These are phyloP conservation scores for Chaunax sp. DNA, from an alignment of 2,797 vertebrate genomes.

Conservation along the genomic window DNA sequence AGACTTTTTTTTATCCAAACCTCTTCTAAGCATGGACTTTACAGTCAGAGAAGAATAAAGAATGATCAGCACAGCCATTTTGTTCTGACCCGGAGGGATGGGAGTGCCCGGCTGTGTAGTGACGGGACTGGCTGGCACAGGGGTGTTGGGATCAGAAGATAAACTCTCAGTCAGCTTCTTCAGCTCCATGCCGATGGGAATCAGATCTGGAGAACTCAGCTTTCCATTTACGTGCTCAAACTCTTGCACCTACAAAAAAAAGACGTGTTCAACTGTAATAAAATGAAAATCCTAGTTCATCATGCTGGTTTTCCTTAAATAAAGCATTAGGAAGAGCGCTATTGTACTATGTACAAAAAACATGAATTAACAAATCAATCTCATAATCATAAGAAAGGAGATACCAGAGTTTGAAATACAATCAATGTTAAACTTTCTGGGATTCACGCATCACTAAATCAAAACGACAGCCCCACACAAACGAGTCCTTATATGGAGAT, in stretches of 20 bases:
- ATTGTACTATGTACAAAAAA: no score
- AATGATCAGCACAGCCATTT: background rate
- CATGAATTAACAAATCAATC: no score
- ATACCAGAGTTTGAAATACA: no score
- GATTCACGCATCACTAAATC: no score
- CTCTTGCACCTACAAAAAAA: slow-evolving; percentile 92
- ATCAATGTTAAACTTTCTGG: no score
- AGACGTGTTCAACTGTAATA: background rate
- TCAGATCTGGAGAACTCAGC: slow-evolving; percentile 94
- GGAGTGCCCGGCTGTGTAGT: slow-evolving; percentile 82
- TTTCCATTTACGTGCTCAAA: slow-evolving; percentile 98
- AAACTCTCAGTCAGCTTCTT: slow-evolving; percentile 90
- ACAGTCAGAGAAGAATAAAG: slow-evolving; percentile 4
- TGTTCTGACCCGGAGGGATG: slow-evolving; percentile 85
- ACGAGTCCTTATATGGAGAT: no score
- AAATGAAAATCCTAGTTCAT: no score
- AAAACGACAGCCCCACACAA: no score
- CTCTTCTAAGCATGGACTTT: slow-evolving; percentile 5
- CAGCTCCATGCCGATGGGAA: slow-evolving; percentile 88
- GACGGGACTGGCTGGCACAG: slow-evolving; percentile 91
- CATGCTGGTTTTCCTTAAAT: no score
- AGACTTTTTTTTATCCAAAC: slow-evolving; percentile 24
- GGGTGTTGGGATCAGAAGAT: slow-evolving; percentile 95
- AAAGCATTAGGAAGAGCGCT: no score
- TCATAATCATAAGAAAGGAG: no score